phyloP scores from a whole-genome alignment of 2,888 invertebrate genomes.

The Platerodrilus igneus region DNA sequence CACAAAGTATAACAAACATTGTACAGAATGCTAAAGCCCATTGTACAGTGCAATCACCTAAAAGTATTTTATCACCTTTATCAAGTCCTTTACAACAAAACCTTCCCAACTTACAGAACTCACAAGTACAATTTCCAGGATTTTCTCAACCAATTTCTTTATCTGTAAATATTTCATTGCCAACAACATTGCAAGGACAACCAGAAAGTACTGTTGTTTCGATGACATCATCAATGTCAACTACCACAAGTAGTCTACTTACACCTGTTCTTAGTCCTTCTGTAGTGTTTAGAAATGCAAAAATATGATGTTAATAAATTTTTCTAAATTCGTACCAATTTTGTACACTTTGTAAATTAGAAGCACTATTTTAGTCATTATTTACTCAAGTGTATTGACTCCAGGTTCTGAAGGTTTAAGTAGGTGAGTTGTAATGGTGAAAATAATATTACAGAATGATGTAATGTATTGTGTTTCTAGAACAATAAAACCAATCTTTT shows the following conservation, averaged over 20 bases:
- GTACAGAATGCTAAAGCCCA: slow-evolving; percentile 38
- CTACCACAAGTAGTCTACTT: slow-evolving; percentile 41
- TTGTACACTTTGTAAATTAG: no score
- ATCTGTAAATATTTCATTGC: slow-evolving; percentile 67
- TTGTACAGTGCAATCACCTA: slow-evolving; percentile 34
- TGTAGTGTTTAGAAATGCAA: slow-evolving; percentile 42
- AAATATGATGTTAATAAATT: no score
- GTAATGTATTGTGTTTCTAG: no score
- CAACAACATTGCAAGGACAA: slow-evolving; percentile 52
- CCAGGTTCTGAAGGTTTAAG: no score
- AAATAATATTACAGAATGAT: no score
- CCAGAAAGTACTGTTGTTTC: slow-evolving; percentile 44
- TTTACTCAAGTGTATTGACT: no score
- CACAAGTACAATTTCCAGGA: slow-evolving; percentile 76
- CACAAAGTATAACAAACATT: slow-evolving; percentile 36
- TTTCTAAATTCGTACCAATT: no score
- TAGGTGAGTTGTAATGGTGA: no score
- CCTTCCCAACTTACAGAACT: slow-evolving; percentile 71
- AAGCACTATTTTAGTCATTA: no score
- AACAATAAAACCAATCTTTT: no score
- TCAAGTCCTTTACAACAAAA: slow-evolving; percentile 50
- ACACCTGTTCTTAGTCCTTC: slow-evolving; percentile 39
- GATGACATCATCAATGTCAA: slow-evolving; percentile 42
- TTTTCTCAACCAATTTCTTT: slow-evolving; percentile 81
- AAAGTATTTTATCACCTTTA: slow-evolving; percentile 52